Evolutionary conservation across 2,888 invertebrate species (phyloP), one percentile per base, ranked within the genome.

Genomic region (Isotomurus palustris): DNA sequence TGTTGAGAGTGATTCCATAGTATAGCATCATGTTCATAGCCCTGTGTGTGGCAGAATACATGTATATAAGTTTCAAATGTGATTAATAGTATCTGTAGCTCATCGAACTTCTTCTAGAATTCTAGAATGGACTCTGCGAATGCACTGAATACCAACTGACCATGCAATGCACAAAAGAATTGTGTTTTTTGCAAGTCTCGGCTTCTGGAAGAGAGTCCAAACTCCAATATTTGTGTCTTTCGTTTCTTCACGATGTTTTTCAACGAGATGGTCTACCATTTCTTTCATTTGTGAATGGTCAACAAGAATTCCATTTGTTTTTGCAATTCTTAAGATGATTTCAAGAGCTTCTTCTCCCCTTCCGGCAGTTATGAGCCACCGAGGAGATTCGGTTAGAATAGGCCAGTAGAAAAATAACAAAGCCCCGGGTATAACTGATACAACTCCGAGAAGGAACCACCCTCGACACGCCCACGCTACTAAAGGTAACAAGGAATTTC

Each of bases 391-490:
- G 0, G 71, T 68, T 10, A 72, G 47, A 10, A 69, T 54, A 5
- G 66, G 67, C 49, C 36, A 56, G 53, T 67, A 70, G 17, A 58
- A 43, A 38, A 69, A 56, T 10, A 68, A 55, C 35, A 69, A 36
- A 19, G 62, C 57, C 45, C 60, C 58, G 0, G 69, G 72, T 19
- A 68, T 28, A 19, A 64, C 68, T 2, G 72, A 71, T 4, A 72
- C 51, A 5, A 72, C 58, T 1, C 72, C 72, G 3, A 74, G 65
- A 2, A 70, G 52, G 21, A 71, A 66, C 73, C 73, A 74, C 28
- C 64, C 63, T 5, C 70, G 49, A 5, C 71, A 58, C 3, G 70
- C 45, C 67, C 71, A 73, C 4, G 72, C 73, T 3, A 73, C 44
- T 3, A 73, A 59, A 0, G 74, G 72, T 22, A 74, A 53, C 3